Evolutionary conservation across 2,888 invertebrate species (phyloP).

Genomic region (Diabrotica balteata): DNA sequence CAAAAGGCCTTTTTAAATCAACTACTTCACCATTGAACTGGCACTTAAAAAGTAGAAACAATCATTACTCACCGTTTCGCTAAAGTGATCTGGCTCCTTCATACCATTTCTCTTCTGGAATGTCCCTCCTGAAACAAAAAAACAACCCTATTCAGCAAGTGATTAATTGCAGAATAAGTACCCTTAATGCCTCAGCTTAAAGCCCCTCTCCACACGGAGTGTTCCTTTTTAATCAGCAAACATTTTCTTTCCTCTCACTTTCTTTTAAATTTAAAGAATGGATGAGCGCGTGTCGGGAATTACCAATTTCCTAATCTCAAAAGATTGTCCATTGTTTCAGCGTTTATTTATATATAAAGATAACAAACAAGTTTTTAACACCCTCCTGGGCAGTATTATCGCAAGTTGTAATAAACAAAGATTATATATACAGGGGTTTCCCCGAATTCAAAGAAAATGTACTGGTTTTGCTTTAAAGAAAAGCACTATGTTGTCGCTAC

Average conservation of each 20-base stretch:
- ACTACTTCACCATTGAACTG: background rate
- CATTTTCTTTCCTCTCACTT: background rate
- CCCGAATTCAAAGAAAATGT: background rate
- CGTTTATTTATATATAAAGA: background rate
- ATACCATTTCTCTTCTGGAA: constrained; percentile 81
- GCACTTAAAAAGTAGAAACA: constrained; percentile 24
- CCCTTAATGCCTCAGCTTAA: constrained; percentile 7
- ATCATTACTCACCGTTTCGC: constrained; percentile 74
- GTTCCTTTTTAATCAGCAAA: constrained; percentile 7
- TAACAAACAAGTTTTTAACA: background rate
- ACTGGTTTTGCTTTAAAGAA: background rate
- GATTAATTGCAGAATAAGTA: constrained; percentile 25
- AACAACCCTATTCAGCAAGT: constrained; percentile 27
- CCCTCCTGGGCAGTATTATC: background rate
- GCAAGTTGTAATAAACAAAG: no score
- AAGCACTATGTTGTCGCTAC: no score
- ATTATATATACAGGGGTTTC: no score
- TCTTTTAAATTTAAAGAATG: constrained; percentile 7
- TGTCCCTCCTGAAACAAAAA: constrained; percentile 72
- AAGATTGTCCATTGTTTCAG: background rate
- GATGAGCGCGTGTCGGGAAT: constrained; percentile 6
- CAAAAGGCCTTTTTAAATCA: background rate
- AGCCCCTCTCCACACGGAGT: background rate
- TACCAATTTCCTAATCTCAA: constrained; percentile 3
- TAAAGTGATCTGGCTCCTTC: constrained; percentile 86